Evolutionary conservation across 2,797 vertebrate genomes (phyloP).

Genomic region (Xenops minutus): DNA sequence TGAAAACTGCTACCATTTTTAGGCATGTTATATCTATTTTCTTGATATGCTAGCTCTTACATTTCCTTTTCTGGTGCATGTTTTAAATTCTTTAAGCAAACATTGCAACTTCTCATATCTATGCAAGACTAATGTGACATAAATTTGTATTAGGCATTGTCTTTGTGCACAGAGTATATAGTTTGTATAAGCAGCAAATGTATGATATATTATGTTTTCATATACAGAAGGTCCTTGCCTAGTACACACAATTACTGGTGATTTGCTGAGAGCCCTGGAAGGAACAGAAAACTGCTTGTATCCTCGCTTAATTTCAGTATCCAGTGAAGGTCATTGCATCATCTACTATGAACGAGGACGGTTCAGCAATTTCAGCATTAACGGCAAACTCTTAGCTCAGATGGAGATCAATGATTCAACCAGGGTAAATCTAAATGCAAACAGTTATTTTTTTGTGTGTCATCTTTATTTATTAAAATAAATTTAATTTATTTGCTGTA

Average conservation of each 20-base stretch:
- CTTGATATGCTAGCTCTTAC: neutral
- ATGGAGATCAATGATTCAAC: slow-evolving; percentile 98
- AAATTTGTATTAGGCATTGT: neutral
- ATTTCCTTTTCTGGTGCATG: neutral
- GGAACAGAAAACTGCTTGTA: slow-evolving; percentile 89
- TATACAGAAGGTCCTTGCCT: slow-evolving; percentile 93
- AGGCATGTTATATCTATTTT: neutral
- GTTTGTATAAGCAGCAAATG: neutral
- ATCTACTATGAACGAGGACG: slow-evolving; percentile 96
- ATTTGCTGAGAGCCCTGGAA: slow-evolving; percentile 93
- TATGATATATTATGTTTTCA: slow-evolving; percentile 41
- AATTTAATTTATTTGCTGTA: neutral
- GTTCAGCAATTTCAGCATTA: slow-evolving; percentile 99
- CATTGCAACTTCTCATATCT: neutral
- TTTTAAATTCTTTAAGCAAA: neutral
- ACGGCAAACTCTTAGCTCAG: slow-evolving; percentile 95
- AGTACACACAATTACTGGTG: slow-evolving; percentile 98
- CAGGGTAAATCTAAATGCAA: slow-evolving; percentile 79
- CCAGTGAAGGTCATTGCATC: slow-evolving; percentile 97
- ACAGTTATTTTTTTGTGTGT: neutral
- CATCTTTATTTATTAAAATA: neutral
- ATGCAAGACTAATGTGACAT: neutral
- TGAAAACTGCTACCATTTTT: neutral
- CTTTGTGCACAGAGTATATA: neutral
- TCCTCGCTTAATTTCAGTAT: slow-evolving; percentile 92